Conservation (phyloP, 2,113 vertebrate genomes). For the Mandrillus leucophaeus region DNA sequence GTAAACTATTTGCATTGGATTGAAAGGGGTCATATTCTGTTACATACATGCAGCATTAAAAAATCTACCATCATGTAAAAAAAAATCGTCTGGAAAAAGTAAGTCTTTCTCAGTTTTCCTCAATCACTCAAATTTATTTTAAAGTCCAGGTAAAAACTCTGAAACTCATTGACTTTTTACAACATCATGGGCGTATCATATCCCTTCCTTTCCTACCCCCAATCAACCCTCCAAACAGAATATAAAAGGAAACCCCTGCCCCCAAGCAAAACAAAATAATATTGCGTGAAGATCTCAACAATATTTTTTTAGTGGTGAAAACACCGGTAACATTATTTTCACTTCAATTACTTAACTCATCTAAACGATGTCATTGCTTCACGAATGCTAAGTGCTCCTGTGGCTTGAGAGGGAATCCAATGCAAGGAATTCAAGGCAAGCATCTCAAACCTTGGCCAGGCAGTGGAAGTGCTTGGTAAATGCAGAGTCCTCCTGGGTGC, state of each 20-base stretch:
- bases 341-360: conserved; percentile 69
- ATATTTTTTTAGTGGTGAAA: conserved; percentile 62
- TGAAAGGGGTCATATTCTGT: conserved; percentile 10
- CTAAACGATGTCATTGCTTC: conserved; percentile 64
- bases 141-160: conserved; percentile 73
- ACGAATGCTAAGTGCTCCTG: conserved; percentile 67
- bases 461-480: conserved; percentile 53
- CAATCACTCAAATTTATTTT: conserved; percentile 68
- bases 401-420: conserved; percentile 55
- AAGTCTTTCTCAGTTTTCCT: conserved; percentile 59
- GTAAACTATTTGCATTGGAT: background rate
- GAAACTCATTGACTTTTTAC: conserved; percentile 39
- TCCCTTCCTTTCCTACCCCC: background rate
- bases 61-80: conserved; percentile 67
- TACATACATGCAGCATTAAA: conserved; percentile 55
- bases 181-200: background rate
- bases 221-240: background rate
- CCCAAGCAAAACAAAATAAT: conserved; percentile 11
- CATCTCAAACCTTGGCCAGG: conserved; percentile 36
- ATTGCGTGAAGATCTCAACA: conserved; percentile 62
- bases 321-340: conserved; percentile 71
- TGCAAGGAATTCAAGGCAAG: conserved; percentile 63
- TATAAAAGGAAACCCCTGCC: background rate
- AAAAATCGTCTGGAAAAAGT: conserved; percentile 62
- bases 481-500: background rate